Base-by-base conservation (phyloP, 2,888 invertebrate genomes). In the Byasa hedistus region DNA sequence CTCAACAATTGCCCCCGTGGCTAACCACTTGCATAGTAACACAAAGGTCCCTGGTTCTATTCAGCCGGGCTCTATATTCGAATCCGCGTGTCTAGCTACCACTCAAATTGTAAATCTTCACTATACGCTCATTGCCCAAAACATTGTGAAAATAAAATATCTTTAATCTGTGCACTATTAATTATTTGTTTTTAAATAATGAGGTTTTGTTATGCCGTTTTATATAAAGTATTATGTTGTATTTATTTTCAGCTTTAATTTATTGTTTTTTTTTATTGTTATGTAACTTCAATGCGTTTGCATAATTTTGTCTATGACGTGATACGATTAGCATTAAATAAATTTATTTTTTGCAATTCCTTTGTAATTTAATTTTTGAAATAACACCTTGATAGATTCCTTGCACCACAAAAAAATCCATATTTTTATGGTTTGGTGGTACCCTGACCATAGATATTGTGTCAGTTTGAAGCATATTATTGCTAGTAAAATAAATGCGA, bases 291-390 rank as follows among this genome's bases (percentile, higher is more conserved):
- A 27, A 36, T 51, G 7, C 23, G 23, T 64, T 58, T 3, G 15
- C 17, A 21, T 17, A n/a, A 48, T 62, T 27, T 4, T 21, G 39
- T 39, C 22, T 8, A 36, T 58, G 39, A 57, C 57, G 57, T 64
- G 44, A 64, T 57, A 27, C 7, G 39, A 44, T 58, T 58, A 51
- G 39, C 48, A 36, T 54, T 57, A 57, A 63, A 27, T 52, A 64
- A 64, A 64, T 36, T 21, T 64, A 39, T 59, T 64, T n/a, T 64
- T 64, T 58, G n/a, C 22, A 27, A 51, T 15, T 51, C n/a, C 21
- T 8, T 22, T 27, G 24, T 21, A 15, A 10, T 32, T 48, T 60
- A 12, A 17, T 52, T 52, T 61, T 22, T 32, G 21, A 19, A 39
- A n/a, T 3, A 19, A 7, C 19, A 3, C 48, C n/a, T 48, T n/a